phyloP scores from a whole-genome alignment of 2,113 vertebrate genomes.

The Taurulus bubalis region DNA sequence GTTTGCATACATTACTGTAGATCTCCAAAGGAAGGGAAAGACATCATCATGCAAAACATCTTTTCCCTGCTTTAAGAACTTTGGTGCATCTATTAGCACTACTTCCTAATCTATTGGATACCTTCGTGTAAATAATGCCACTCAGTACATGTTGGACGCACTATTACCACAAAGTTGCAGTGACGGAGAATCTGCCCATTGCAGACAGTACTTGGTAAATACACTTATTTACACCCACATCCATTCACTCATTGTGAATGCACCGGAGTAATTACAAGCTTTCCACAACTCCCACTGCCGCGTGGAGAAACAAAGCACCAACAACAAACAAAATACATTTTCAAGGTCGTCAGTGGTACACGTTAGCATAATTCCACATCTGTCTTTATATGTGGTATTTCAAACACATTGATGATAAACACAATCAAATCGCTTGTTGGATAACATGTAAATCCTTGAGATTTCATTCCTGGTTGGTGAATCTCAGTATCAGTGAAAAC shows the following conservation, averaged over 20 bases:
- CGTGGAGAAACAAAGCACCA: slow-evolving; percentile 4
- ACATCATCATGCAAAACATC: not conserved
- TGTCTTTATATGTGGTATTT: not conserved
- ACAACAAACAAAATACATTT: not conserved
- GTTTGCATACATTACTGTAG: slow-evolving; percentile 15
- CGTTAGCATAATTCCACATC: not conserved
- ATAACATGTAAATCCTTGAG: not conserved
- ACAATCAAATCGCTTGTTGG: no score
- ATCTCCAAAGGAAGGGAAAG: not conserved
- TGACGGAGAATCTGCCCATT: not conserved
- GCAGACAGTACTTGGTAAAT: not conserved
- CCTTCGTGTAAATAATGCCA: not conserved
- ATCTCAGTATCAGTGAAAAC: not conserved
- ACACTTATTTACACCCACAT: slow-evolving; percentile 20
- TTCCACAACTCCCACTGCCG: not conserved
- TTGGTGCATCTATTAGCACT: not conserved
- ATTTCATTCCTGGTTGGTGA: not conserved
- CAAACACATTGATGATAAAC: not conserved
- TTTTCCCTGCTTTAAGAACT: not conserved
- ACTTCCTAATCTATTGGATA: not conserved
- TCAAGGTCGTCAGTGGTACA: not conserved
- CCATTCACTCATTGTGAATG: slow-evolving; percentile 19
- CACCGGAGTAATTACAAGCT: slow-evolving; percentile 18
- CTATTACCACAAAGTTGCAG: not conserved
- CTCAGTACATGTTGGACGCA: not conserved